phyloP scores from a whole-genome alignment of 2,113 vertebrate species.

The Xiphophorus hellerii region DNA sequence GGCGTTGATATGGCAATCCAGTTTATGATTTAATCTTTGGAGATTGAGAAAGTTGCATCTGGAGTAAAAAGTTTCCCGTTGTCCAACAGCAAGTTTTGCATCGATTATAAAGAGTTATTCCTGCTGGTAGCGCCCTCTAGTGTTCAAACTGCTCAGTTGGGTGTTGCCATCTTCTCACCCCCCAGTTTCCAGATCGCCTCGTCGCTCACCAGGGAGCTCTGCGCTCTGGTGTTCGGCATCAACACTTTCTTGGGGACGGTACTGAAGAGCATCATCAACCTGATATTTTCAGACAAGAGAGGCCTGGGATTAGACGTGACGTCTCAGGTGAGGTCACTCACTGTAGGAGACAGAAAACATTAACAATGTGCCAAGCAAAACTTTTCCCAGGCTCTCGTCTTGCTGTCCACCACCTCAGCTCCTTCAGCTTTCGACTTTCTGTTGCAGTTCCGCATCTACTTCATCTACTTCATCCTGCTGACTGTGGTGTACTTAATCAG shows the following conservation, averaged over 20 bases:
- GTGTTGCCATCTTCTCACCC: neutral
- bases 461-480: slow-evolving; percentile 85
- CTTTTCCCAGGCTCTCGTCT: no score
- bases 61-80: neutral
- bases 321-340: slow-evolving; percentile 77
- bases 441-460: slow-evolving; percentile 89
- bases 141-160: neutral
- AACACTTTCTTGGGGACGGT: slow-evolving; percentile 92
- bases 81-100: no score
- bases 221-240: slow-evolving; percentile 92
- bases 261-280: slow-evolving; percentile 86
- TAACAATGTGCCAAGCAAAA: no score
- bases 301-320: slow-evolving; percentile 83
- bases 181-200: slow-evolving; percentile 94
- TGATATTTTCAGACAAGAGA: slow-evolving; percentile 85
- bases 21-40: neutral
- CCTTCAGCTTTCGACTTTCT: neutral
- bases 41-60: neutral
- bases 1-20: neutral
- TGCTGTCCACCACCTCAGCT: neutral
- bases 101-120: no score
- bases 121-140: no score
- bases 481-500: slow-evolving; percentile 77
- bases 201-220: slow-evolving; percentile 92
- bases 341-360: neutral